These are phyloP conservation scores for Temnothorax rugatulus DNA, from an alignment of 2,888 invertebrate genomes.

Conservation along the genomic window DNA sequence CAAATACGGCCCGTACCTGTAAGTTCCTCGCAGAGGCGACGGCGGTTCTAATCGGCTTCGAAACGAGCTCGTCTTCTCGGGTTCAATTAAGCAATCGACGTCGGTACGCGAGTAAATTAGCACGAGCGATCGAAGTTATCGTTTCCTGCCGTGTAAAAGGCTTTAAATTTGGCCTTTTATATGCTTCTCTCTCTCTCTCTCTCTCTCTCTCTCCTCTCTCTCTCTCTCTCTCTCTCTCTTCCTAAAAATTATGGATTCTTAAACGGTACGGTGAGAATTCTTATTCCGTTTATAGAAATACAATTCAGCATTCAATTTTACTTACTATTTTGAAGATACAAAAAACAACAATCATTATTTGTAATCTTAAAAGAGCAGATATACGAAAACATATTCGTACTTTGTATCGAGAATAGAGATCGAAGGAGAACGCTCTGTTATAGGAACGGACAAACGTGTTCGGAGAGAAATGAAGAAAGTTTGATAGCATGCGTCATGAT, in stretches of 20 bases:
- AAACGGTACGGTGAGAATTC: background rate
- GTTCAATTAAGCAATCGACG: constrained; percentile 64
- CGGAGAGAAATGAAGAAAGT: constrained; percentile 50
- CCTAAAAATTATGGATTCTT: background rate
- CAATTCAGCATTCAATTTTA: background rate
- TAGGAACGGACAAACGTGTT: constrained; percentile 9
- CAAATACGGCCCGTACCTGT: constrained; percentile 25
- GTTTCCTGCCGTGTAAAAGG: background rate
- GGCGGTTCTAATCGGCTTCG: constrained; percentile 59
- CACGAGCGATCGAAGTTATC: constrained; percentile 39
- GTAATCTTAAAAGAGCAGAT: background rate
- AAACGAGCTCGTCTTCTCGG: constrained; percentile 50
- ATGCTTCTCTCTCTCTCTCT: background rate
- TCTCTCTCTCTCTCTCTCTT: background rate
- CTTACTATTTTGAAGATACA: background rate
- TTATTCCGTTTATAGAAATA: background rate
- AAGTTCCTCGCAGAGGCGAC: constrained; percentile 15
- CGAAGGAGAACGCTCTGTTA: background rate
- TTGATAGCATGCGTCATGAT: constrained; percentile 44
- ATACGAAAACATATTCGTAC: background rate
- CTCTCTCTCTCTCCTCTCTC: no score
- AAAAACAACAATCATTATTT: background rate
- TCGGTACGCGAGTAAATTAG: constrained; percentile 60
- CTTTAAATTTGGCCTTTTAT: background rate
- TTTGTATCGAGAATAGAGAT: constrained; percentile 29